Evolutionary conservation across 2,113 vertebrate species (phyloP), one percentile per base, ranked within the genome.

Genomic region (Raja brachyura): DNA sequence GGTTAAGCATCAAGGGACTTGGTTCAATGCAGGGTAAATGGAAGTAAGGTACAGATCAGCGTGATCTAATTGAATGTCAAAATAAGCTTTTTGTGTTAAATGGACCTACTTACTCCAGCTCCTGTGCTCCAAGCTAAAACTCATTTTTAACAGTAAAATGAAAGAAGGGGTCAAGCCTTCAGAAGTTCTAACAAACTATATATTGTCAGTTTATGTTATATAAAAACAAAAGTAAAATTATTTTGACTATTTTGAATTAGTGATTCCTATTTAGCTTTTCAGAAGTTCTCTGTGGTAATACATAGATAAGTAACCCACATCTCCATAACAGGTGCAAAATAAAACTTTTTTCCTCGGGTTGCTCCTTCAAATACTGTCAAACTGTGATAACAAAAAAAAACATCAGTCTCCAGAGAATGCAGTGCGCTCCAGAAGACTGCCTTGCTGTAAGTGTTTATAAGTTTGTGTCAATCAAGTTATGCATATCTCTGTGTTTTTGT

Each of bases 301-400:
- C 59, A 88, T 63, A 63, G 31, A 88, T 63, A 88, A 88, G 16
- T 66, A 86, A 86, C 61, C 11, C 28, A 66, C 28, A 88, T 88
- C 83, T 31, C 59, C 83, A 63, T 9, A 63, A 88, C 28, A 88
- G 59, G 59, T 63, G 59, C n/a, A 88, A 59, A 48, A 18, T 31
- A 31, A 61, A 88, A 88, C 59, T 63, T 63, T 88, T 88, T 56
- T n/a, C 81, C 59, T 88, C 63, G 59, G 59, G 63, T 88, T 88
- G 83, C 63, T 88, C 59, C 59, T 63, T 88, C 83, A 88, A 88
- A 88, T 63, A 66, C n/a, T 63, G 81, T n/a, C 81, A 86, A n/a
- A 54, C 28, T n/a, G 54, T 61, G 59, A 88, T 63, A 88, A 61
- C 83, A 31, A 88, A 48, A 48, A 48, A 48, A 33, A 63, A 31